These are phyloP conservation scores for Malacoraja senta DNA, from an alignment of 2,797 vertebrate species.

Conservation along the genomic window DNA sequence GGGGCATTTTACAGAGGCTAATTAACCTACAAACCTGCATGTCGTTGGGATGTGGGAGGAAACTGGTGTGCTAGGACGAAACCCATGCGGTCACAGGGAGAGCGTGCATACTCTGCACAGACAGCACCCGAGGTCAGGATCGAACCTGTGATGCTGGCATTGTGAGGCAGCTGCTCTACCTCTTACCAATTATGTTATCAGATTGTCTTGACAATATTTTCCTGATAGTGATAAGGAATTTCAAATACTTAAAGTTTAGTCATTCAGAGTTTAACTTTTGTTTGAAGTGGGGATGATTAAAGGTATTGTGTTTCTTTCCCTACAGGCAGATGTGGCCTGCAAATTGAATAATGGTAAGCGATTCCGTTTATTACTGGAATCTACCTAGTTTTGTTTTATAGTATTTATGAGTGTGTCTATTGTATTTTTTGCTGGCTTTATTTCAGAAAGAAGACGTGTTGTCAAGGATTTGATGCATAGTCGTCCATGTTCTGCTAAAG, in stretches of 20 bases:
- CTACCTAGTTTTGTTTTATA: background rate
- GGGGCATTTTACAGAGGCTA: no score
- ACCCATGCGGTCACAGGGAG: no score
- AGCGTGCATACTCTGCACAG: no score
- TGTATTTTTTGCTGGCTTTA: background rate
- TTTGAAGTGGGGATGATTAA: background rate
- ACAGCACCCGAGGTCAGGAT: no score
- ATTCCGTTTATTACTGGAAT: background rate
- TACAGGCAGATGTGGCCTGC: background rate
- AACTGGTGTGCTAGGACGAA: no score
- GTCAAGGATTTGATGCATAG: slow-evolving; percentile 60
- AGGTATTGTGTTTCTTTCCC: no score
- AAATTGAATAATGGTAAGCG: slow-evolving; percentile 6
- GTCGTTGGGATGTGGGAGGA: no score
- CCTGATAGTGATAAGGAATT: background rate
- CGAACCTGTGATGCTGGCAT: no score
- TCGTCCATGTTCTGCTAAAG: slow-evolving; percentile 55
- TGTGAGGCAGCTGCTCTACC: no score
- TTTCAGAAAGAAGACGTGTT: slow-evolving; percentile 14
- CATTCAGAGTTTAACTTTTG: background rate
- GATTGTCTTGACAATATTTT: background rate
- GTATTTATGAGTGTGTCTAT: background rate
- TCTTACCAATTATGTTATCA: background rate
- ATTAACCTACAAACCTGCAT: no score
- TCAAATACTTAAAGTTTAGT: background rate